Percentiles rank a stretch among this genome's conserved stretches.
Conservation (phyloP, 2,888 invertebrate species). For the Dryobotodes eremita region DNA sequence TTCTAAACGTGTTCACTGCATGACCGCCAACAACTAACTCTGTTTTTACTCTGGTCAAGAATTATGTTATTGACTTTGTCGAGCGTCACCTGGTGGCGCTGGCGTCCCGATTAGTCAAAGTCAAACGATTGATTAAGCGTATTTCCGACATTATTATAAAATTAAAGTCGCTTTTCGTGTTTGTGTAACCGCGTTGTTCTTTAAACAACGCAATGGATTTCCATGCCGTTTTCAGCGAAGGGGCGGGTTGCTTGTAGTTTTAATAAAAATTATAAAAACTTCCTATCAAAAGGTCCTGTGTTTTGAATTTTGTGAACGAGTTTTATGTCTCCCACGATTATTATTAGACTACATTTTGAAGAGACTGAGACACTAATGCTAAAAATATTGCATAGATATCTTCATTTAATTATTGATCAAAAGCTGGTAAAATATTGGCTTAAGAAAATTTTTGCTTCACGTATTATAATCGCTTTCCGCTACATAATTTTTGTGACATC, state of each 20-base stretch:
- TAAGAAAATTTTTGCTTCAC: not conserved
- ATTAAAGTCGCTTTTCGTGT: not conserved
- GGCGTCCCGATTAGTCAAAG: no score
- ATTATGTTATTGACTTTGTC: no score
- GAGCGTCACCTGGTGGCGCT: no score
- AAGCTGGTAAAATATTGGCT: not conserved
- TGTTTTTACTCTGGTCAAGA: no score
- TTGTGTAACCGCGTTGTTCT: not conserved
- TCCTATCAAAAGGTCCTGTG: not conserved
- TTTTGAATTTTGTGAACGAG: not conserved
- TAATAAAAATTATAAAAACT: not conserved
- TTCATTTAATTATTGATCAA: not conserved
- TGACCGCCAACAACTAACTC: no score
- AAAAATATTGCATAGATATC: not conserved
- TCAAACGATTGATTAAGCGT: no score
- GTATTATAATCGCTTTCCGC: slow-evolving; percentile 4
- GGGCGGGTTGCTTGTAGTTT: not conserved
- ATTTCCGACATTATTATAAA: not conserved
- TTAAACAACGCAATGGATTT: not conserved
- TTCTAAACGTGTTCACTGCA: no score
- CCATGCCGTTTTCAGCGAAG: not conserved
- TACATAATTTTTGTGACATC: not conserved
- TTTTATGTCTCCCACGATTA: not conserved
- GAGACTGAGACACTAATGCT: not conserved
- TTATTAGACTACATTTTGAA: no score